phyloP scores from a whole-genome alignment of 1,140 invertebrate species.

The Berghia stephanieae region DNA sequence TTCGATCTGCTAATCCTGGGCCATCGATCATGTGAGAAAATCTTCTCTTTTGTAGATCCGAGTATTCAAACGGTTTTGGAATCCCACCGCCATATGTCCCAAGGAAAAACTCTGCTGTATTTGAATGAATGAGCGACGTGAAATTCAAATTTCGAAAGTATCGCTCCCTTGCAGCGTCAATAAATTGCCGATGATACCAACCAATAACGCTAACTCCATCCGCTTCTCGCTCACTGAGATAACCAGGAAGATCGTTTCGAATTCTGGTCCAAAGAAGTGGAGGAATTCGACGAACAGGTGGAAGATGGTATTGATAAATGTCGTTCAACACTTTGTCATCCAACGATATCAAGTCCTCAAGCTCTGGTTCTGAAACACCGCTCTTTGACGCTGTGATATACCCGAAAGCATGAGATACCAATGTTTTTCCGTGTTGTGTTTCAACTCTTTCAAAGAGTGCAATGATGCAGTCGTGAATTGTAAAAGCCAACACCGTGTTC shows the following conservation, averaged over 20 bases:
- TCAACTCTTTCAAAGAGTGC: constrained; percentile 72
- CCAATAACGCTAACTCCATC: constrained; percentile 97
- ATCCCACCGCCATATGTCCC: constrained; percentile 82
- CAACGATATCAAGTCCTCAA: constrained; percentile 65
- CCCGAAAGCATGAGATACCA: constrained; percentile 63
- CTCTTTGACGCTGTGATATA: constrained; percentile 66
- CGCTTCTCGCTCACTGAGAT: constrained; percentile 93
- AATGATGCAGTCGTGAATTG: constrained; percentile 98
- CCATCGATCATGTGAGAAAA: constrained; percentile 77
- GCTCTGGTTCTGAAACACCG: constrained; percentile 63
- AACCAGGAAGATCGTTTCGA: constrained; percentile 73
- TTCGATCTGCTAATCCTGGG: constrained; percentile 92
- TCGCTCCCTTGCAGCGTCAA: constrained; percentile 77
- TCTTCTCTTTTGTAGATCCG: constrained; percentile 91
- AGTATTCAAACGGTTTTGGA: constrained; percentile 96
- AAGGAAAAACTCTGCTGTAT: constrained; percentile 96
- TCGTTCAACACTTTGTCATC: constrained; percentile 90
- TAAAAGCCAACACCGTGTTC: constrained; percentile 90
- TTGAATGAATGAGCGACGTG: constrained; percentile 95
- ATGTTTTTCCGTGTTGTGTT: constrained; percentile 62
- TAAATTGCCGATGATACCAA: constrained; percentile 85
- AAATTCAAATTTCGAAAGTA: constrained; percentile 98
- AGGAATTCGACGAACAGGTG: constrained; percentile 92
- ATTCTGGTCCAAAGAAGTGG: constrained; percentile 91
- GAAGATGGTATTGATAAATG: constrained; percentile 96